These are phyloP conservation scores for Parazoanthus swiftii DNA, from an alignment of 92 coral and sea anemone genomes.

Conservation along the genomic window DNA sequence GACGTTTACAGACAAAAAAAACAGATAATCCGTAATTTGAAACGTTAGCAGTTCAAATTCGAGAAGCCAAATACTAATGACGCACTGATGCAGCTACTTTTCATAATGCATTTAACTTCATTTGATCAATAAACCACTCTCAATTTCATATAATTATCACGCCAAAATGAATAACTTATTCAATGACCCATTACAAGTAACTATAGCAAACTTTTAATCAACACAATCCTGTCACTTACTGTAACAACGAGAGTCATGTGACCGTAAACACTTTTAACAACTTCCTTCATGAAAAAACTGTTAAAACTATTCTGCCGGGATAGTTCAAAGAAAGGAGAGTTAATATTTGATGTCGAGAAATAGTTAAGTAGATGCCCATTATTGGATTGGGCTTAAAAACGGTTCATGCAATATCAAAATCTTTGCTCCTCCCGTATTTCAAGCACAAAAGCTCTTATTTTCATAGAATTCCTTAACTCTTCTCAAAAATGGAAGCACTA, in stretches of 20 bases:
- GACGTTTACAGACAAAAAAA: too few species aligned
- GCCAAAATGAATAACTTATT: conserved; percentile 17
- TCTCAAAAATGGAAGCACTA: neutral
- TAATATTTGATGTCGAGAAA: too few species aligned
- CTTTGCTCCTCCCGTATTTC: neutral
- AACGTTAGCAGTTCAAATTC: too few species aligned
- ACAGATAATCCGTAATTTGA: too few species aligned
- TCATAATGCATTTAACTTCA: neutral
- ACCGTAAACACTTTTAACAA: neutral
- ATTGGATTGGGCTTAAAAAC: neutral
- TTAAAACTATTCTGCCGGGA: too few species aligned
- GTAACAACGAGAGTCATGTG: neutral
- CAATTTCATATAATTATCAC: conserved; percentile 31
- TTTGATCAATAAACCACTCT: conserved; percentile 8
- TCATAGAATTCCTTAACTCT: neutral
- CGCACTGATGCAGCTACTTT: conserved; percentile 26
- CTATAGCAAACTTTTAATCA: conserved; percentile 1
- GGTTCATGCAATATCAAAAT: too few species aligned
- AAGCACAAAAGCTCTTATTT: neutral
- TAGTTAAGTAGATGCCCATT: neutral
- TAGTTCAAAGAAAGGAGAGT: neutral
- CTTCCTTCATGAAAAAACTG: neutral
- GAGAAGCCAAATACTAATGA: too few species aligned
- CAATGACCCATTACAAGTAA: neutral
- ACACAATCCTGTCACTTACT: neutral